phyloP scores from a whole-genome alignment of 2,888 invertebrate species.

The Leucozona laternaria region DNA sequence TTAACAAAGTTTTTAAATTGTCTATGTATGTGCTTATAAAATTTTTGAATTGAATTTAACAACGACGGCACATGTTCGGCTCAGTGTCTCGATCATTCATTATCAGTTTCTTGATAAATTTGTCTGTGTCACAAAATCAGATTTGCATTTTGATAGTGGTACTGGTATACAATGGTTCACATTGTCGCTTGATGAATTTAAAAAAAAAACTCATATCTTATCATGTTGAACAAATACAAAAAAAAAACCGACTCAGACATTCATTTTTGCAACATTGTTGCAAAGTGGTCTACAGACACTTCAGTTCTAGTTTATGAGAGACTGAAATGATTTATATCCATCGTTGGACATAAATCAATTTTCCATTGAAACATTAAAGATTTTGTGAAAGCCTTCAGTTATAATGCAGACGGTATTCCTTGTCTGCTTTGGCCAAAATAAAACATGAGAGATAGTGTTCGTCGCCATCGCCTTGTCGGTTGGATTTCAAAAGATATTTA shows the following conservation, averaged over 20 bases:
- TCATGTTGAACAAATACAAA: background rate
- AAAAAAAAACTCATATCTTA: constrained; percentile 2
- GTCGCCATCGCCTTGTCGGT: background rate
- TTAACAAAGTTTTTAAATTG: background rate
- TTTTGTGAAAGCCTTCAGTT: background rate
- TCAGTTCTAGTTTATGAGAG: background rate
- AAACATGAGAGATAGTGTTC: background rate
- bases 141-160: constrained; percentile 9
- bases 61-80: background rate
- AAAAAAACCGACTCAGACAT: background rate
- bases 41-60: background rate
- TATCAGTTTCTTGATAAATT: constrained; percentile 22
- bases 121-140: constrained; percentile 10
- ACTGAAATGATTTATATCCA: constrained; percentile 22
- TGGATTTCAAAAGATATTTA: constrained; percentile 4
- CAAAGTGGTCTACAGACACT: constrained; percentile 6
- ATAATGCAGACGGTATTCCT: background rate
- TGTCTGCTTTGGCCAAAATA: background rate
- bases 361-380: constrained; percentile 12
- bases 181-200: constrained; percentile 3
- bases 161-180: constrained; percentile 6
- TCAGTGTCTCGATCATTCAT: background rate
- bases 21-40: background rate
- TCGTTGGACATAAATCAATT: constrained; percentile 30
- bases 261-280: constrained; percentile 21